A percentile compares a stretch with the other conserved stretches of the same genome.
phyloP scores from a whole-genome alignment of 2,888 invertebrate genomes.

The Caenorhabditis sp. region DNA sequence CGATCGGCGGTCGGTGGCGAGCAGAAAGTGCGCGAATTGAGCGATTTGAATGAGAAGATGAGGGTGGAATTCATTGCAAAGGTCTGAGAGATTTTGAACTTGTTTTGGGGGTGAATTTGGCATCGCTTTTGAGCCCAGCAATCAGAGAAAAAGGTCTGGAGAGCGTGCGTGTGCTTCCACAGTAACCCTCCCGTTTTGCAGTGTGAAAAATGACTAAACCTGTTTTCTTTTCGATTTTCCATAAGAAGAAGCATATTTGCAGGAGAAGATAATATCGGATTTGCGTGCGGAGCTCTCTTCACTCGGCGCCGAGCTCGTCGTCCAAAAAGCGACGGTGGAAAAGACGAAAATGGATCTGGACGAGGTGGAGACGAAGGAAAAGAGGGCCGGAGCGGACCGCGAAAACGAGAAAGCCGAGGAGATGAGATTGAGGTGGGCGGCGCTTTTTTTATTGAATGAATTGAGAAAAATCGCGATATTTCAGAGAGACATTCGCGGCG shows the following conservation, averaged over 20 bases:
- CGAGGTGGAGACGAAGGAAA: slow-evolving; percentile 36
- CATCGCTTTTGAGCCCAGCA: too few relatives aligned
- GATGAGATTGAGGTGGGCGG: slow-evolving; percentile 47
- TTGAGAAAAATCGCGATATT: not conserved
- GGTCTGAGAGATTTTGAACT: slow-evolving; percentile 28
- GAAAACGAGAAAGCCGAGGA: slow-evolving; percentile 55
- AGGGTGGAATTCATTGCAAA: slow-evolving; percentile 66
- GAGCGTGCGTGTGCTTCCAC: too few relatives aligned
- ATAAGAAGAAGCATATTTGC: too few relatives aligned
- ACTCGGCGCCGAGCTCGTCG: slow-evolving; percentile 13
- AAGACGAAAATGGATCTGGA: slow-evolving; percentile 44
- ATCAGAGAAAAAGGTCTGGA: too few relatives aligned
- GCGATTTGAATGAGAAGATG: slow-evolving; percentile 65
- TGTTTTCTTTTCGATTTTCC: too few relatives aligned
- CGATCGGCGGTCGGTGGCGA: slow-evolving; percentile 11
- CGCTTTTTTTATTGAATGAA: not conserved
- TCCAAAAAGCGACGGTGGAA: slow-evolving; percentile 42
- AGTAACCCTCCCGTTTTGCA: too few relatives aligned
- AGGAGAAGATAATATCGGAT: slow-evolving; percentile 62
- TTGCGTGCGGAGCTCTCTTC: slow-evolving; percentile 50
- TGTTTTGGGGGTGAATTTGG: too few relatives aligned
- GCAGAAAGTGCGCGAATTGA: slow-evolving; percentile 58
- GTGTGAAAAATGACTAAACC: too few relatives aligned
- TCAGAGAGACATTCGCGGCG: slow-evolving; percentile 50
- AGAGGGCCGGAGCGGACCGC: slow-evolving; percentile 40